Evolutionary conservation across 2,797 vertebrate species (phyloP).

Genomic region (Fratercula arctica): DNA sequence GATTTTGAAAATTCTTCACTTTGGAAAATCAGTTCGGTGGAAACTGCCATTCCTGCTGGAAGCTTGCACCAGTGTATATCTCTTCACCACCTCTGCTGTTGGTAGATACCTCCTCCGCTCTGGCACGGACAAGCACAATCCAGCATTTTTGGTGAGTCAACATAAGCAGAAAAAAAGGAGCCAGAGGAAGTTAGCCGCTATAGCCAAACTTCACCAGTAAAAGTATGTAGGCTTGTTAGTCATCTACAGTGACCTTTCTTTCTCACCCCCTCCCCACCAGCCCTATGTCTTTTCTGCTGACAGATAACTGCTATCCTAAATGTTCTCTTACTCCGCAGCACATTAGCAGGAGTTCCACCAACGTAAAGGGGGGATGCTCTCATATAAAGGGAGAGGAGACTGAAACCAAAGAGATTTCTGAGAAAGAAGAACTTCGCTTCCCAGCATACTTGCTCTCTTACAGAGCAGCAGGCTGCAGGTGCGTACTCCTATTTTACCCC

Average conservation of each 20-base stretch:
- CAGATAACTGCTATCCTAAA: neutral
- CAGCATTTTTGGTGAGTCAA: neutral
- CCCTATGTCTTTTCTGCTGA: neutral
- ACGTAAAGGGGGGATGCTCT: neutral
- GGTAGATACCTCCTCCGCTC: neutral
- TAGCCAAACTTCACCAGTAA: neutral
- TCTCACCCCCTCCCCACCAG: neutral
- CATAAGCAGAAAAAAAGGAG: neutral
- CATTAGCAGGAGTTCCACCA: neutral
- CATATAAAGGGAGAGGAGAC: neutral
- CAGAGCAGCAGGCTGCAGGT: neutral
- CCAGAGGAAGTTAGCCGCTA: neutral
- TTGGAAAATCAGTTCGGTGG: neutral
- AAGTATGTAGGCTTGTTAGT: neutral
- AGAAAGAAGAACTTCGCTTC: neutral
- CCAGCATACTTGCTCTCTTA: neutral
- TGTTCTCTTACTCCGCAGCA: neutral
- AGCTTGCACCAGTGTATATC: neutral
- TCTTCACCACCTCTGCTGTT: neutral
- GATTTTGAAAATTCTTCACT: slow-evolving; percentile 10
- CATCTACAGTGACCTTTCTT: neutral
- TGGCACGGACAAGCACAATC: neutral
- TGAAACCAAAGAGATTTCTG: neutral
- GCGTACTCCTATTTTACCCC: neutral
- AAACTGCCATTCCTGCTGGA: neutral